A percentile compares a stretch with the other conserved stretches of the same genome.
Evolutionary conservation across 1,140 invertebrate species (phyloP).

Genomic region (Leptopilina clavipes): DNA sequence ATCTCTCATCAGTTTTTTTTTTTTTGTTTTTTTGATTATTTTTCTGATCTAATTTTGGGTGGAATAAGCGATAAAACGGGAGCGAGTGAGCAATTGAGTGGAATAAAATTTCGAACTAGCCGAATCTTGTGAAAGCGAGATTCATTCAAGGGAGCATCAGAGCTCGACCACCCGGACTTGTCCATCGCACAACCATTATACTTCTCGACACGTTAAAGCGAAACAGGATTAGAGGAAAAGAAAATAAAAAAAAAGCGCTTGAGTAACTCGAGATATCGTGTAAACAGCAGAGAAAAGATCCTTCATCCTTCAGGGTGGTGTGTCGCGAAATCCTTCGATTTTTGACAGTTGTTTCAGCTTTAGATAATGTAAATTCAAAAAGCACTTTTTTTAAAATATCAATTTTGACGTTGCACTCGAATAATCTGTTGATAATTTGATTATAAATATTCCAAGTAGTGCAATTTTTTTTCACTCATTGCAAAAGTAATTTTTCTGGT

Average conservation of each 20-base stretch:
- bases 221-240: slow-evolving; percentile 25
- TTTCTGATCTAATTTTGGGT: too few species aligned
- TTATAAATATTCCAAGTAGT: too few species aligned
- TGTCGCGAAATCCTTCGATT: slow-evolving; percentile 27
- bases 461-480: too few species aligned
- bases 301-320: slow-evolving; percentile 13
- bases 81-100: slow-evolving; percentile 49
- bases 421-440: too few species aligned
- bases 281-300: slow-evolving; percentile 12
- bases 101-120: slow-evolving; percentile 44
- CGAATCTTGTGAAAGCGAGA: slow-evolving; percentile 42
- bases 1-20: too few species aligned
- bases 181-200: slow-evolving; percentile 31
- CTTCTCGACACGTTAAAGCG: slow-evolving; percentile 32
- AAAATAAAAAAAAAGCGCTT: slow-evolving; percentile 24
- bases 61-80: neutral
- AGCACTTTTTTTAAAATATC: neutral
- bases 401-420: too few species aligned
- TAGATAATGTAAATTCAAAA: slow-evolving; percentile 11
- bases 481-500: too few species aligned
- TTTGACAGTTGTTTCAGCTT: slow-evolving; percentile 18
- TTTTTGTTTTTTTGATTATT: too few species aligned
- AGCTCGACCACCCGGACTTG: slow-evolving; percentile 47
- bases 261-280: slow-evolving; percentile 36
- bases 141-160: slow-evolving; percentile 51